Conservation (phyloP, 2,888 invertebrate species). For the Drosophila meridionalis region DNA sequence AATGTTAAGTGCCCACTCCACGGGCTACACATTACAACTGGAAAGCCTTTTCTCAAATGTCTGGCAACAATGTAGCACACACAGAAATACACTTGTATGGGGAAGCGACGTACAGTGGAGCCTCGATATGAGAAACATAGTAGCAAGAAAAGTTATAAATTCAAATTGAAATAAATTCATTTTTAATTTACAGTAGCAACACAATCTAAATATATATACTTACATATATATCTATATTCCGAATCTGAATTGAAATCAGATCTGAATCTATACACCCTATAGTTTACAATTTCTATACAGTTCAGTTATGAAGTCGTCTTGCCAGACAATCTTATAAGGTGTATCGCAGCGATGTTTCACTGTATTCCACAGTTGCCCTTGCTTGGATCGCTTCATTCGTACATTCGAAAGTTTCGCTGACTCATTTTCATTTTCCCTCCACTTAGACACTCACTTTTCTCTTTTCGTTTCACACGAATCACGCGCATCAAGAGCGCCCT, state of each 20-base stretch:
- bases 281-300: background rate
- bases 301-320: background rate
- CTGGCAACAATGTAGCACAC: constrained; percentile 27
- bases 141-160: background rate
- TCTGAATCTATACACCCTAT: background rate
- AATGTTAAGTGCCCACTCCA: constrained; percentile 77
- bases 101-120: constrained; percentile 26
- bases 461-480: constrained; percentile 43
- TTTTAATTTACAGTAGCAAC: background rate
- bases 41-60: constrained; percentile 73
- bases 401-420: constrained; percentile 38
- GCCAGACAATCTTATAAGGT: background rate
- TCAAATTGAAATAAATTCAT: background rate
- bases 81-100: constrained; percentile 2
- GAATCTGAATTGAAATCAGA: too few relatives aligned
- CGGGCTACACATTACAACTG: constrained; percentile 59
- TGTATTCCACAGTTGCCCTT: constrained; percentile 29
- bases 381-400: constrained; percentile 20
- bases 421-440: constrained; percentile 38
- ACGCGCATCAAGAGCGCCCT: constrained; percentile 40
- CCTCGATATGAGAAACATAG: background rate
- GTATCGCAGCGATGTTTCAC: constrained; percentile 13
- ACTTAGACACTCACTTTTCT: constrained; percentile 43
- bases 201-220: background rate
- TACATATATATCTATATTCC: background rate